These are phyloP conservation scores for Syrmaticus mikado DNA, from an alignment of 2,113 vertebrate genomes.

Conservation along the genomic window DNA sequence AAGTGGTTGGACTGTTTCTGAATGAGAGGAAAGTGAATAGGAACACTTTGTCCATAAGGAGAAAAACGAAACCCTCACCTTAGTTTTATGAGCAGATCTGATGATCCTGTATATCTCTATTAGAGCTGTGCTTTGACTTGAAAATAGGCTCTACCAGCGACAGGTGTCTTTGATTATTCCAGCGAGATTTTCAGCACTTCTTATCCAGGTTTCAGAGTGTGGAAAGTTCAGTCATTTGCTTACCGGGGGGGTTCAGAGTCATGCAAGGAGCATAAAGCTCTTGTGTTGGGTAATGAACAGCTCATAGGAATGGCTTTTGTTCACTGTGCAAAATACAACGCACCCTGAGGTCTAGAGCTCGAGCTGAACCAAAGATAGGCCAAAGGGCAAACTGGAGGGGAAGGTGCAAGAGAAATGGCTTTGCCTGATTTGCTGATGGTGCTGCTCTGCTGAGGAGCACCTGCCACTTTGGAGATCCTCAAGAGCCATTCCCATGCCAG, in stretches of 20 bases:
- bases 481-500: neutral
- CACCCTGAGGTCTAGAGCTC: neutral
- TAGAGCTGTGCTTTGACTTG: neutral
- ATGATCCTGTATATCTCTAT: neutral
- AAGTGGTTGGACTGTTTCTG: neutral
- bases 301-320: neutral
- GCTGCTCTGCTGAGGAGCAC: neutral
- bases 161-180: conserved; percentile 41
- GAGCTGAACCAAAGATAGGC: fast-evolving
- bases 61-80: neutral
- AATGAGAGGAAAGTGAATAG: neutral
- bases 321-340: neutral
- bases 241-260: neutral
- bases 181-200: neutral
- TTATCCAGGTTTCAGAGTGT: neutral
- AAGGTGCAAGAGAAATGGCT: neutral
- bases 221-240: neutral
- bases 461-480: neutral
- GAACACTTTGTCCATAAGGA: neutral
- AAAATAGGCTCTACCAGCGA: neutral
- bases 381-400: neutral
- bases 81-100: neutral
- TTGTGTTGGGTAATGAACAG: neutral
- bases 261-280: neutral
- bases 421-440: neutral